A percentile compares a stretch with the other conserved stretches of the same genome.
These are phyloP conservation scores for Cantharis nigra DNA, from an alignment of 2,888 invertebrate genomes.

Conservation along the genomic window DNA sequence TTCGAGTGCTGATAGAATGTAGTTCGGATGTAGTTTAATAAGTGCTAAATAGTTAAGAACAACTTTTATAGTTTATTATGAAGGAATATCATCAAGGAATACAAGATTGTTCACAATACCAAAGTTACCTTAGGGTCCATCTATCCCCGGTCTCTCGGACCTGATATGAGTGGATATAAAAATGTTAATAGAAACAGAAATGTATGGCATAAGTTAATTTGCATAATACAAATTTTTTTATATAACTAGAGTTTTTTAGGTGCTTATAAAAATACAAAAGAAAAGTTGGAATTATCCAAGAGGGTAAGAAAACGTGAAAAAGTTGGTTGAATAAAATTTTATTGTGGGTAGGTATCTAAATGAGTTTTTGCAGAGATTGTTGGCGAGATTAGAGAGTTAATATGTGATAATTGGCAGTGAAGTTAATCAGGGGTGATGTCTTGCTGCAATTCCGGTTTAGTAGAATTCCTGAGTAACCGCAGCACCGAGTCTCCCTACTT, in stretches of 20 bases:
- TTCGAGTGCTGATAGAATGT: too few species aligned
- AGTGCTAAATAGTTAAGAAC: too few species aligned
- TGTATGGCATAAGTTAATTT: background rate
- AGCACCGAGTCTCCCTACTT: slow-evolving; percentile 25
- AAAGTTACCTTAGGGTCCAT: background rate
- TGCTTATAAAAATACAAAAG: background rate
- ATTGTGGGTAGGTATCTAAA: background rate
- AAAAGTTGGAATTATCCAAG: background rate
- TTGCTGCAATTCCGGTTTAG: slow-evolving; percentile 32
- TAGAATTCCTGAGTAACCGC: slow-evolving; percentile 28
- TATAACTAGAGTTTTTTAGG: background rate
- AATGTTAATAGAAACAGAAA: background rate
- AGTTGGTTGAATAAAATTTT: background rate
- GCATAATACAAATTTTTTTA: background rate
- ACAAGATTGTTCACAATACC: too few species aligned
- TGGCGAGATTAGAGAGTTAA: slow-evolving; percentile 26
- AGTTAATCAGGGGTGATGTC: slow-evolving; percentile 34
- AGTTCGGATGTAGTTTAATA: too few species aligned
- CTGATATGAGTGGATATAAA: background rate
- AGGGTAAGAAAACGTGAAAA: background rate
- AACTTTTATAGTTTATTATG: too few species aligned
- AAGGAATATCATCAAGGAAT: too few species aligned
- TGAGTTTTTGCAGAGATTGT: slow-evolving; percentile 9
- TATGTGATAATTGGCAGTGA: slow-evolving; percentile 35
- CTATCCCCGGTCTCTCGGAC: background rate